Conservation (phyloP, 2,888 invertebrate species). For the Hyposoter didymator region DNA sequence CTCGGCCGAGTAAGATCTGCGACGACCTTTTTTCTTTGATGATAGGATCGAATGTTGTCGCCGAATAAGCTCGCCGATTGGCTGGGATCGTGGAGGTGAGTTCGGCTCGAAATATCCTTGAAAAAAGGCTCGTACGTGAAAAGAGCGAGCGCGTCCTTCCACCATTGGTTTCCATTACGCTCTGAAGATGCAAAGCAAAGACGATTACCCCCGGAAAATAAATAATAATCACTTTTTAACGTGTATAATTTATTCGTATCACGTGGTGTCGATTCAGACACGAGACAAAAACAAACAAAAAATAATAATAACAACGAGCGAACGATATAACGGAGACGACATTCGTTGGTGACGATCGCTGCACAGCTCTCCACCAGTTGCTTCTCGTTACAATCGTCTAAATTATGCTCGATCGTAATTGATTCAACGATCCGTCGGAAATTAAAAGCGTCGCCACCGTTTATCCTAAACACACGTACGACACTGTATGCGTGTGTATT, state of each 20-base stretch:
- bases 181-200: not conserved
- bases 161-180: not conserved
- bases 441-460: not conserved
- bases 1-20: not conserved
- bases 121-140: not conserved
- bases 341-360: not conserved
- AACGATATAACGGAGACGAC: slow-evolving; percentile 1
- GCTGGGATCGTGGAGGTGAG: not conserved
- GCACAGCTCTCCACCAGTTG: not conserved
- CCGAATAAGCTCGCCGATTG: not conserved
- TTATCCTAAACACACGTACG: not conserved
- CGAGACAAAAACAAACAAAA: slow-evolving; percentile 26
- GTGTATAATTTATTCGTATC: slow-evolving; percentile 18
- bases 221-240: not conserved
- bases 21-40: not conserved
- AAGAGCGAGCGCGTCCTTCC: not conserved
- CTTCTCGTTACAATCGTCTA: slow-evolving; percentile 15
- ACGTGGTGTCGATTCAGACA: slow-evolving; percentile 11
- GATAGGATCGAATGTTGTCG: not conserved
- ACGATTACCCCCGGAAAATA: not conserved
- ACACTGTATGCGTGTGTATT: not conserved
- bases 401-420: slow-evolving; percentile 14
- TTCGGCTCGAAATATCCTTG: not conserved
- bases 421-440: slow-evolving; percentile 1
- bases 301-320: not conserved